Base-by-base conservation (phyloP, 1,140 invertebrate species). In the Drosophila sp. region DNA sequence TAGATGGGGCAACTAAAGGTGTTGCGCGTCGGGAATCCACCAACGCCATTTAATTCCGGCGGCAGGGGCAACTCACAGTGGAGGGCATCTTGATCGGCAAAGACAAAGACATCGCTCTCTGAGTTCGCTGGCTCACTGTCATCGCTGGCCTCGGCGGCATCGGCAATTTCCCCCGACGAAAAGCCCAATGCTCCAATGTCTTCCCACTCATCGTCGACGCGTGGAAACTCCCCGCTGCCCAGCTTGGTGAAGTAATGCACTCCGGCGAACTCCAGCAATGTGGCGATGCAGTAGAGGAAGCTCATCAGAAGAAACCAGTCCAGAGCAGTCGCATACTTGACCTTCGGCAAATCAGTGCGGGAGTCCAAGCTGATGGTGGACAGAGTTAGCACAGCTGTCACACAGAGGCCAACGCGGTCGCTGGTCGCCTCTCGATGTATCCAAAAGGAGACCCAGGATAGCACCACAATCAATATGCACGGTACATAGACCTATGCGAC, bases 401-500 rank as follows among this genome's bases (percentile, higher is more conserved):
- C 97, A 16, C 97, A 97, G 27, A 94, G 91, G 1, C 94, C 94
- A 0, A 95, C 94, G 2, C 94, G 92, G 76, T 95, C 94, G 67
- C 95, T 95, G 0, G 97, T 98, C 0, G 98, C 98, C 92, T 99
- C 98, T 21, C 97, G 94, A 93, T 99, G 97, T 78, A 98, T 97
- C 97, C 97, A 99, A 91, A 99, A 99, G 0, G 97, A 98, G 0
- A 99, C 97, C 97, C 97, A 99, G 0, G 97, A 98, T 0, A 99
- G 93, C 1, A 98, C 96, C 0, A 99, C 98, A 66, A 99, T 97
- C 50, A 99, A 93, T 51, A 97, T 97, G 89, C 98, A 99, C 0
- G 98, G 98, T 21, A 98, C 94, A 92, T 98, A 98, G 9, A 98
- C 97, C 93, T 97, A 18, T 6, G 14, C n/a, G n/a, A 0, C 2